These are phyloP conservation scores for Tapirus indicus DNA, from an alignment of 2,797 vertebrate species.

Conservation along the genomic window DNA sequence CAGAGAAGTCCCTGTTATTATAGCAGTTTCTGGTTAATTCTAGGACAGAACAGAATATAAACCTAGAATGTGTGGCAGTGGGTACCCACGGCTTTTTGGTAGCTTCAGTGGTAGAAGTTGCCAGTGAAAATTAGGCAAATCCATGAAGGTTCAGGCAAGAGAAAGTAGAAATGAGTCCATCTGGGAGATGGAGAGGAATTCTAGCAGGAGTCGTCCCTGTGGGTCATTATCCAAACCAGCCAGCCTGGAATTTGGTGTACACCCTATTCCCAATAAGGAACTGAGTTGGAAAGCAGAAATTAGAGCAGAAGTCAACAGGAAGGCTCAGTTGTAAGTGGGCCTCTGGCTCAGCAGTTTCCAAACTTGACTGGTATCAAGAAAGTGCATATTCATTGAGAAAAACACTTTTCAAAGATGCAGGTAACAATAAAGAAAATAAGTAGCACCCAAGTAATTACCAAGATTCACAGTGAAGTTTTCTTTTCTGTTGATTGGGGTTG, in stretches of 20 bases:
- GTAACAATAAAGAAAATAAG: background rate
- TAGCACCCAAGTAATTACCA: background rate
- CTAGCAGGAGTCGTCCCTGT: fast-evolving
- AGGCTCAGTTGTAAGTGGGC: too few species aligned
- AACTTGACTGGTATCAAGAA: too few species aligned
- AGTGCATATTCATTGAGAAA: background rate
- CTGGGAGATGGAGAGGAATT: background rate
- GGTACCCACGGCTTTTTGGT: background rate
- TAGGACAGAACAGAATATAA: background rate
- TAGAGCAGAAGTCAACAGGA: background rate
- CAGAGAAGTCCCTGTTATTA: fast-evolving
- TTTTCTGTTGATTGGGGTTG: too few species aligned
- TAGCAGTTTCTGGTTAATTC: background rate
- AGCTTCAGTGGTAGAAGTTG: background rate
- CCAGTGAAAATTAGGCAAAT: fast-evolving
- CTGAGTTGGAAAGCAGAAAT: background rate
- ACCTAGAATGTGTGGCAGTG: fast-evolving
- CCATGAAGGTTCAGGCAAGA: background rate
- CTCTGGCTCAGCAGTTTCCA: background rate
- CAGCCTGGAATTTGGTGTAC: background rate
- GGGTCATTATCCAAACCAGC: background rate
- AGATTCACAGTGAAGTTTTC: background rate
- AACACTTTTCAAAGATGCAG: background rate
- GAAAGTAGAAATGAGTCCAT: background rate
- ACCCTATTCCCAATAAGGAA: too few species aligned